These are phyloP conservation scores for Ibidorhyncha struthersii DNA, from an alignment of 2,113 vertebrate species.

Conservation along the genomic window DNA sequence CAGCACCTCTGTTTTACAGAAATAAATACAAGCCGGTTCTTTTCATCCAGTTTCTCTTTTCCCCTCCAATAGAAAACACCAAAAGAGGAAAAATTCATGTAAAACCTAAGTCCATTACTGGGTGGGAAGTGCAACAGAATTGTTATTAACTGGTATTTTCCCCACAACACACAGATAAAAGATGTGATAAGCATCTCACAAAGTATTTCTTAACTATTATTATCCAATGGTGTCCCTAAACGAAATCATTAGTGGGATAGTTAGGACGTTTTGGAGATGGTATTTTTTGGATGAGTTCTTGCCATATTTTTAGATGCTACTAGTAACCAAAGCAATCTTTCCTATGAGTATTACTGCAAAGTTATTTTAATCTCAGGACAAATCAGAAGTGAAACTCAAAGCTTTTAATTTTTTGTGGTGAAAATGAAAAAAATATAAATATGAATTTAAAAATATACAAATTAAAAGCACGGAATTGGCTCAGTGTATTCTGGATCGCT, in stretches of 20 bases:
- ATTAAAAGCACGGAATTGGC: not conserved
- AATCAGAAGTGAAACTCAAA: not conserved
- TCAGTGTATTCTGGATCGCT: constrained; percentile 82
- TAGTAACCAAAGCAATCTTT: not conserved
- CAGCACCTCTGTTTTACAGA: not conserved
- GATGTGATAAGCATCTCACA: not conserved
- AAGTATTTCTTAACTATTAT: not conserved
- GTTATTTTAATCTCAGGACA: constrained; percentile 10
- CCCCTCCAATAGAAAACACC: not conserved
- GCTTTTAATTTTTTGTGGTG: constrained; percentile 20
- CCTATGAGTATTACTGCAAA: not conserved
- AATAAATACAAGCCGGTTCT: not conserved
- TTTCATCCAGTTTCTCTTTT: rapidly evolving
- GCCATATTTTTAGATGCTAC: not conserved
- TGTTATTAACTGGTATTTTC: not conserved
- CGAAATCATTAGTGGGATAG: not conserved
- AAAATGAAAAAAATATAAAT: constrained; percentile 56
- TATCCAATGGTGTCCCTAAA: not conserved
- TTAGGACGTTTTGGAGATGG: not conserved
- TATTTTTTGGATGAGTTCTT: not conserved
- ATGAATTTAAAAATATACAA: not conserved
- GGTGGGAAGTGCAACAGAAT: not conserved
- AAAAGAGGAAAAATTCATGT: not conserved
- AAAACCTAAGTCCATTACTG: not conserved
- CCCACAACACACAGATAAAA: not conserved